Conservation (phyloP, 2,113 vertebrate species). For the Nycticorax nycticorax region DNA sequence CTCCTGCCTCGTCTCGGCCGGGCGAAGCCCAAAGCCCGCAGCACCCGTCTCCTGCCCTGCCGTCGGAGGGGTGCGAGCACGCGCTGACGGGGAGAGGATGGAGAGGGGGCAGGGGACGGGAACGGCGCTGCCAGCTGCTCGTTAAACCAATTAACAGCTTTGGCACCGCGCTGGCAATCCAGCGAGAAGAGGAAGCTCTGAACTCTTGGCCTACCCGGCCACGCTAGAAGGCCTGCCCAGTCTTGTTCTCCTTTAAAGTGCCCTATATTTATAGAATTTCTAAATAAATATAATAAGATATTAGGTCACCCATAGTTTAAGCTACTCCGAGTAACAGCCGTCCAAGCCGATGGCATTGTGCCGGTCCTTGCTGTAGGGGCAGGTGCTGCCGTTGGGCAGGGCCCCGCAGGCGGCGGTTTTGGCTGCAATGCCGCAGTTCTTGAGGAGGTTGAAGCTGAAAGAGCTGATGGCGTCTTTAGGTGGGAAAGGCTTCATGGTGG, state of each 20-base stretch:
- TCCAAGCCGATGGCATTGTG: constrained; percentile 85
- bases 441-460: constrained; percentile 91
- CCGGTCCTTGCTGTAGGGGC: constrained; percentile 80
- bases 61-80: accelerated
- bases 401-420: constrained; percentile 81
- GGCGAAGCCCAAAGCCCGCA: background rate
- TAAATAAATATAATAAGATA: constrained; percentile 85
- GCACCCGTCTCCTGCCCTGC: background rate
- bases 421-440: constrained; percentile 89
- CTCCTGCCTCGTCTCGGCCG: background rate
- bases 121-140: background rate
- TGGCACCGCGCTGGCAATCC: background rate
- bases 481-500: constrained; percentile 98
- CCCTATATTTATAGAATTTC: constrained; percentile 81
- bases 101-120: background rate
- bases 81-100: accelerated
- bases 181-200: background rate
- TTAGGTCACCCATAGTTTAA: constrained; percentile 72
- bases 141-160: background rate
- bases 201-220: background rate
- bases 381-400: constrained; percentile 75
- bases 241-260: constrained; percentile 87
- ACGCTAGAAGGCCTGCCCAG: constrained; percentile 35
- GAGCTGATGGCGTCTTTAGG: constrained; percentile 86
- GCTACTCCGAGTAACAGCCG: constrained; percentile 91